Evolutionary conservation across 1,140 invertebrate species (phyloP), one percentile per base, ranked within the genome.

Genomic region (Hesperophylax magnus): DNA sequence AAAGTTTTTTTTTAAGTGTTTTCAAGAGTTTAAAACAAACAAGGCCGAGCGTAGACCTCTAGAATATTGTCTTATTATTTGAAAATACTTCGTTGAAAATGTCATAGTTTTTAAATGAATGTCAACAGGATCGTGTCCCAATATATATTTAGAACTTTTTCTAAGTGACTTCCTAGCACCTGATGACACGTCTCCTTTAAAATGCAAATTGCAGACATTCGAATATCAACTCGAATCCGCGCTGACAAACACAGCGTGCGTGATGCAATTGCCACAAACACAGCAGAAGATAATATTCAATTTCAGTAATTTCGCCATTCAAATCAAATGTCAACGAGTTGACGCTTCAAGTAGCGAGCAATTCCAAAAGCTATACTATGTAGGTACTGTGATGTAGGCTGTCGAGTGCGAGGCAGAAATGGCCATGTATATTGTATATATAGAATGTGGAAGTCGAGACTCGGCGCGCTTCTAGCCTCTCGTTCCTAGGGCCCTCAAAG

Each of bases 261-360:
- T 67, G 63, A 27, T 22, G 63, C 63, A 67, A 67, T 67, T n/a
- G 22, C 22, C 18, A 24, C 58, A 15, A 65, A 27, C 61, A 58
- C 22, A 3, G 27, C 15, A 67, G 17, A 27, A 22, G 63, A 67
- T 17, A 20, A 24, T 63, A 24, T 65, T 31, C 61, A 65, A 67
- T 67, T 67, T 31, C 63, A 67, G 27, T 67, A 27, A 67, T 67
- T 67, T 67, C 63, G 17, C 63, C 20, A 67, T 27, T 67, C 27
- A 67, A 58, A 67, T 67, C 17, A 67, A 67, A 67, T 67, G 63
- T 67, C 63, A 67, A 67, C 63, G 63, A 27, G 63, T n/a, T 34
- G 63, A 6, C n/a, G 39, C 39, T 47, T 47, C 39, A 47, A 47
- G 39, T 14, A 47, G 11, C 39, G 11, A 47, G 39, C 39, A 9